phyloP scores from a whole-genome alignment of 2,113 vertebrate genomes.

The Rhynchopsitta pachyrhyncha region DNA sequence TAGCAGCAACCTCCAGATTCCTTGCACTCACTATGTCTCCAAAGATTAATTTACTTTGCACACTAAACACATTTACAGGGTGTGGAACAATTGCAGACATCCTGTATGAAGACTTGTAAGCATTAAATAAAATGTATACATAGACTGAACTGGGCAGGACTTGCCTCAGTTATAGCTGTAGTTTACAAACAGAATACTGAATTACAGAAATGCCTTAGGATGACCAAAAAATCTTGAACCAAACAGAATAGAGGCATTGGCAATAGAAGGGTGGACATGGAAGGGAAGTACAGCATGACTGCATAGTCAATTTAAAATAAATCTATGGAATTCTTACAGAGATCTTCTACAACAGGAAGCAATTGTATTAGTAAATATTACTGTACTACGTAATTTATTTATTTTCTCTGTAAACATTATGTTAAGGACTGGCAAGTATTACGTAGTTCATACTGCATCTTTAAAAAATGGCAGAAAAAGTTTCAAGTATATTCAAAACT shows the following conservation, averaged over 20 bases:
- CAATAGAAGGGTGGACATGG: neutral
- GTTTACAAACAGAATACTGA: neutral
- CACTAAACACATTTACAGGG: neutral
- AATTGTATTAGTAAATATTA: neutral
- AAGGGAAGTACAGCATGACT: neutral
- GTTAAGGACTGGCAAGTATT: neutral
- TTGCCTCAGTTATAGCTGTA: neutral
- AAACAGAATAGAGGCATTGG: neutral
- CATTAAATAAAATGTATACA: neutral
- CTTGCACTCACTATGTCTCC: neutral
- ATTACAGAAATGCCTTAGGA: neutral
- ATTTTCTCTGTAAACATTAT: neutral
- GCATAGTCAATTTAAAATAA: neutral
- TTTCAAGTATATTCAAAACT: neutral
- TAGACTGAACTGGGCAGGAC: neutral
- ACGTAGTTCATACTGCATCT: neutral
- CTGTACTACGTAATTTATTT: rapidly evolving
- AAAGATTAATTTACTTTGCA: neutral
- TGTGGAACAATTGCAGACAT: neutral
- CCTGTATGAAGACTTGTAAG: neutral
- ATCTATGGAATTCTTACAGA: neutral
- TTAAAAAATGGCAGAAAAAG: neutral
- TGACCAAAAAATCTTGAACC: neutral
- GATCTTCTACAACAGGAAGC: neutral
- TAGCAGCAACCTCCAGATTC: neutral